Evolutionary conservation across 2,113 vertebrate genomes (phyloP), one percentile per base, ranked within the genome.

Genomic region (Pionites leucogaster): DNA sequence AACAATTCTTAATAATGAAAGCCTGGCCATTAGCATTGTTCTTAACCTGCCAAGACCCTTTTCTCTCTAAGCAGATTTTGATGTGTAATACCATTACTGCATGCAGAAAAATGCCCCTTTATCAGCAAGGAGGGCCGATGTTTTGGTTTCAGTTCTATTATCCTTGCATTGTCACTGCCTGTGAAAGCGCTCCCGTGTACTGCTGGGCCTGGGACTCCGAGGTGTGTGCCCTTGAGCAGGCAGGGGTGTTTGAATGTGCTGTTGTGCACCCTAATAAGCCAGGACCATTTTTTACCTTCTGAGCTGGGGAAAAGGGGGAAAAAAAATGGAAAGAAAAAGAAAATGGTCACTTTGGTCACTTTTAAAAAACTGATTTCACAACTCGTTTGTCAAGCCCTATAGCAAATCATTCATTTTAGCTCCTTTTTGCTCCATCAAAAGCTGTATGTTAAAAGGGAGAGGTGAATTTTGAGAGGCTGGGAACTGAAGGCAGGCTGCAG

Each of bases 381-480:
- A 96, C 39, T 83, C 86, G 81, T 95, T 95, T 68, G 86, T 92
- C 92, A 92, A 41, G 74, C 46, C 74, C 62, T 76, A 29, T 87
- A 70, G 74, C 79, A 94, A 97, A 77, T 65, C 78, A 88, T 93
- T 95, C 72, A 85, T 96, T 95, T 92, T 52, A 79, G 74, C 44
- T 68, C 42, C 44, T 55, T 92, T 90, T 91, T 76, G 33, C 78
- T 90, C 52, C 52, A 17, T 86, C 50, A 60, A 79, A 89, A 95
- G 92, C 63, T 76, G 19, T 59, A 24, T 79, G 47, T 93, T 86
- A 52, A 70, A 55, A 89, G 57, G 55, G 47, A 82, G 79, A 86
- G 60, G 77, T 64, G 59, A 70, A 24, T 86, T 93, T 68, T 4
- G 22, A 82, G 83, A 75, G 39, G 71, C 70, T 89, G 81, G 60